Evolutionary conservation across 2,797 vertebrate species (phyloP).

Genomic region (Austrolebias charrua): DNA sequence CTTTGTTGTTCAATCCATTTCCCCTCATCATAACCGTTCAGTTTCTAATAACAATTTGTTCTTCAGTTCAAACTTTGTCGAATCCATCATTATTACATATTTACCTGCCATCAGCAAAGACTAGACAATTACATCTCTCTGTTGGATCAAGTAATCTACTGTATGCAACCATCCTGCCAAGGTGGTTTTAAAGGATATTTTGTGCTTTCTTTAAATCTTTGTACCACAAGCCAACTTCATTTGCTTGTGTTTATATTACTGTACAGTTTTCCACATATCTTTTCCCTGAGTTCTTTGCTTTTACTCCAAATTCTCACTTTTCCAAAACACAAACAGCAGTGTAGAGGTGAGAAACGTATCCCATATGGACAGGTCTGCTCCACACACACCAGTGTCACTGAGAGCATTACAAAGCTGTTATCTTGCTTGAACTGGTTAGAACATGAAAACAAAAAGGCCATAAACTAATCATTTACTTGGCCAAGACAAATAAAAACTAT

Average conservation of each 20-base stretch:
- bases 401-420: constrained; percentile 13
- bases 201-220: constrained; percentile 4
- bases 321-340: constrained; percentile 10
- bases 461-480: constrained; percentile 33
- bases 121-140: constrained; percentile 3
- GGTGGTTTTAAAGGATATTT: background rate
- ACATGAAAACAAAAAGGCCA: constrained; percentile 1
- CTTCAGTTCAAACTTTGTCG: constrained; percentile 11
- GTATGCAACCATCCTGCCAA: background rate
- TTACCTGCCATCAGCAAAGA: constrained; percentile 9
- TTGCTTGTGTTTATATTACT: background rate
- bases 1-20: background rate
- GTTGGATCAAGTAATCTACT: no score
- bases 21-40: background rate
- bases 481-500: constrained; percentile 45
- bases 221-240: background rate
- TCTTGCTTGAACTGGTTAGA: constrained; percentile 12
- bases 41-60: constrained; percentile 1
- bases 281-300: background rate
- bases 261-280: background rate
- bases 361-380: constrained; percentile 13
- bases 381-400: constrained; percentile 3
- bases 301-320: constrained; percentile 1
- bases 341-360: background rate
- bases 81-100: background rate